Base-by-base conservation (phyloP, 2,113 vertebrate species). In the Dryoscopus gambensis region DNA sequence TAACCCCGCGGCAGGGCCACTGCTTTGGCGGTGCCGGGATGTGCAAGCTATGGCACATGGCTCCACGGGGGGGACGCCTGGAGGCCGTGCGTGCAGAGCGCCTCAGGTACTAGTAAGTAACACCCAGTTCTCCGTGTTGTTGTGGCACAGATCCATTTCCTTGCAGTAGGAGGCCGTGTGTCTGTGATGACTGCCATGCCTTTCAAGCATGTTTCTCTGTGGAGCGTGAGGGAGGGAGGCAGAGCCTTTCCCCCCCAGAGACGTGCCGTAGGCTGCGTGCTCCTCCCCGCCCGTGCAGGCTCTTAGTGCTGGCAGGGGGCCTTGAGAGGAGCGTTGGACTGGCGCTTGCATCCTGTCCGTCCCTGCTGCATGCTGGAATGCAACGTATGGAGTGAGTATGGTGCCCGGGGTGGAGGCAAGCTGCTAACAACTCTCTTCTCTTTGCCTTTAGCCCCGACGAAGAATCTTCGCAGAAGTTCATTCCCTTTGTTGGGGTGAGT, bases 381-480 rank as follows among this genome's bases (percentile, higher is more conserved):
- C 83, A 9, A 94, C 52, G 1, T 52, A 18, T 53, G 16, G 44
- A 84, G 87, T 55, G 89, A 93, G 75, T 56, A 67, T 59, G 55
- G 47, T 49, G 57, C 55, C 47, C 0, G 0, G 10, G 8, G 12
- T 24, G 33, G 27, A 59, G 79, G 47, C 78, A 21, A 68, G 50
- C 69, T 35, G 18, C 57, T 97, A 89, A 96, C 80, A 15, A 35
- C 49, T 94, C 52, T 96, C 82, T 93, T 94, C 63, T 87, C 71
- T 87, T 97, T 97, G 35, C 64, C 79, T 96, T 69, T 96, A 99
- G 99, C 98, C 99, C 99, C 17, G 99, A 99, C 1, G 99, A 99
- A 97, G 99, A 99, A 90, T 99, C 99, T 5, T 99, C 99, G 11
- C 99, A 99, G 98, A 99, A 99, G 92, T 99, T 99, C 97, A 99